These are phyloP conservation scores for Halcyon leucocephala DNA, from an alignment of 2,797 vertebrate species.

Conservation along the genomic window DNA sequence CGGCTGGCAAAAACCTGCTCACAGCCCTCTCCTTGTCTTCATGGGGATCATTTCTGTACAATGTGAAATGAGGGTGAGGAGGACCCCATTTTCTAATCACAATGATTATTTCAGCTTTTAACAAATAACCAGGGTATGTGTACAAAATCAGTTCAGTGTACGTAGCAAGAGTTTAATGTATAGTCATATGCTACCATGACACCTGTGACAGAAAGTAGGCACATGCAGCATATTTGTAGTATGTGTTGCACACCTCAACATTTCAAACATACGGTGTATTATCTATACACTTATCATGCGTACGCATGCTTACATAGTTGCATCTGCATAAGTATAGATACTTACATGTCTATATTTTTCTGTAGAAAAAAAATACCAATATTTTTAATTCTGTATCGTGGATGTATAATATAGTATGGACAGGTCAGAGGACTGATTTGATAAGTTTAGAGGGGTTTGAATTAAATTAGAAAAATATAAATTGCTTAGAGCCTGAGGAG, in stretches of 20 bases:
- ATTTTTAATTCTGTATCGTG: not conserved
- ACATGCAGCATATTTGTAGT: not conserved
- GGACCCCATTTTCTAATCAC: not conserved
- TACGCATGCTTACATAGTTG: not conserved
- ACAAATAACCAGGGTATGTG: not conserved
- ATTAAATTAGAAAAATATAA: not conserved
- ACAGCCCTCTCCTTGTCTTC: not conserved
- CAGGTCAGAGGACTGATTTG: not conserved
- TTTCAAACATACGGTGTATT: not conserved
- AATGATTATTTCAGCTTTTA: not conserved
- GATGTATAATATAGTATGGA: not conserved
- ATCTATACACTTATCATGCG: not conserved
- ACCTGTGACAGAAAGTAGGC: not conserved
- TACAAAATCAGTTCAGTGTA: not conserved
- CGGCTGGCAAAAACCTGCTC: not conserved
- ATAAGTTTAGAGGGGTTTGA: not conserved
- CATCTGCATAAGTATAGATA: not conserved
- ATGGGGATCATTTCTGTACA: not conserved
- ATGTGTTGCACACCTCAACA: not conserved
- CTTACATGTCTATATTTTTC: not conserved
- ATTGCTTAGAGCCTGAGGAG: not conserved
- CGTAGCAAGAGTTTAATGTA: not conserved
- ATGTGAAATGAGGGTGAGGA: rapidly evolving
- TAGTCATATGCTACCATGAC: not conserved
- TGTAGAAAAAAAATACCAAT: not conserved